Conservation (phyloP, 1,140 invertebrate species). For the Plectus sambesii region DNA sequence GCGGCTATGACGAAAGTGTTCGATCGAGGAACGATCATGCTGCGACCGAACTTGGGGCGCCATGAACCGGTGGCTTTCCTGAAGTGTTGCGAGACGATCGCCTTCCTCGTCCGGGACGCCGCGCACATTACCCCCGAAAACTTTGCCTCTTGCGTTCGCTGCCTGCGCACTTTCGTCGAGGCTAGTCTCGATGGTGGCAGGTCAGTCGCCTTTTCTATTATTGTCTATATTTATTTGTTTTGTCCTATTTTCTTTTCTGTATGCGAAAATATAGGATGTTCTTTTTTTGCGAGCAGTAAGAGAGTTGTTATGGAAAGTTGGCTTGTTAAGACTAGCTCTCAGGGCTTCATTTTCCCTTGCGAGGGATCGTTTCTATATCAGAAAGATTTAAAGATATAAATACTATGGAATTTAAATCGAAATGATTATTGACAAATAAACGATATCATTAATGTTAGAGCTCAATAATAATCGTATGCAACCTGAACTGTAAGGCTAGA, state of each 20-base stretch:
- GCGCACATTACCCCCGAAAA: slow-evolving; percentile 84
- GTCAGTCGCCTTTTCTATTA: slow-evolving; percentile 8
- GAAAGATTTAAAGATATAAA: too few relatives aligned
- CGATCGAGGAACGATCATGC: slow-evolving; percentile 30
- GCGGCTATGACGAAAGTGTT: slow-evolving; percentile 13
- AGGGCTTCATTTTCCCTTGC: too few relatives aligned
- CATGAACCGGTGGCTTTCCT: slow-evolving; percentile 69
- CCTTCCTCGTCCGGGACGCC: slow-evolving; percentile 82
- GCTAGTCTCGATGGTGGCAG: slow-evolving; percentile 59
- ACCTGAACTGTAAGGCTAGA: slow-evolving; percentile 33
- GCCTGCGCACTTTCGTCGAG: slow-evolving; percentile 80
- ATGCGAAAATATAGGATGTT: too few relatives aligned
- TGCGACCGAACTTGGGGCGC: slow-evolving; percentile 51
- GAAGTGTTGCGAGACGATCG: slow-evolving; percentile 76
- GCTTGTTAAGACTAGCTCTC: too few relatives aligned
- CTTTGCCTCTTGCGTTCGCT: slow-evolving; percentile 65
- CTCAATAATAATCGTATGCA: neutral
- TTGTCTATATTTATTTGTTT: too few relatives aligned
- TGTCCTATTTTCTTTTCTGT: too few relatives aligned
- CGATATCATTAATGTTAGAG: too few relatives aligned
- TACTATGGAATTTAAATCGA: too few relatives aligned
- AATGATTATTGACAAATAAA: too few relatives aligned
- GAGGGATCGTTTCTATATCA: too few relatives aligned
- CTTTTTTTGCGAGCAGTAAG: too few relatives aligned
- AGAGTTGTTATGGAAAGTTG: too few relatives aligned